Evolutionary conservation across 37 sponge, comb jelly and placozoan genomes (phyloP).

Genomic region (Hormiphora californensis): DNA sequence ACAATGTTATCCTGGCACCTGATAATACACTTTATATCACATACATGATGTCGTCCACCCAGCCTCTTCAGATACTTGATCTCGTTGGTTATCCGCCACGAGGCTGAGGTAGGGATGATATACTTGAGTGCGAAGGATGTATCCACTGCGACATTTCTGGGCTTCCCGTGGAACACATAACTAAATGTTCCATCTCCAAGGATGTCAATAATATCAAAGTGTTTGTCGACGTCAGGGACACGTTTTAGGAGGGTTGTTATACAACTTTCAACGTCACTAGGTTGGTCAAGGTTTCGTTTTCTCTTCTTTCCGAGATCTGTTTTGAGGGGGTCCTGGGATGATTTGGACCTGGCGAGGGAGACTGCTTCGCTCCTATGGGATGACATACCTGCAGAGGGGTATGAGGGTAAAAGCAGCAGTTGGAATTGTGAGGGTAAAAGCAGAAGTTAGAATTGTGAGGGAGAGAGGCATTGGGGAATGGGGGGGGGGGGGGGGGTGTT

Average conservation of each 20-base stretch:
- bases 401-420: no score
- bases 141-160: conserved; percentile 53
- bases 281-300: neutral
- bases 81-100: conserved; percentile 82
- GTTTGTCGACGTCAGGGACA: conserved; percentile 8
- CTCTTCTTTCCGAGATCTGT: neutral
- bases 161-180: conserved; percentile 69
- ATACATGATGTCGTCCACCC: conserved; percentile 72
- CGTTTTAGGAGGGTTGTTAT: conserved; percentile 29
- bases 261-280: neutral
- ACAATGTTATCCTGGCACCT: conserved; percentile 75
- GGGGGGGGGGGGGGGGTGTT: no score
- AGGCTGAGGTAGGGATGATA: conserved; percentile 80
- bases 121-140: conserved; percentile 80
- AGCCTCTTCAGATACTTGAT: conserved; percentile 69
- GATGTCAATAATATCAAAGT: conserved; percentile 39
- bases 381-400: no score
- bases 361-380: no score
- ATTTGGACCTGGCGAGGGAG: conserved; percentile 13
- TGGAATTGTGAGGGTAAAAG: no score
- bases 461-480: no score
- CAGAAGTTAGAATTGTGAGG: no score
- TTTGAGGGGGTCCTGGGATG: conserved; percentile 2
- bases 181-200: conserved; percentile 79
- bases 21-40: conserved; percentile 64